Evolutionary conservation across 2,113 vertebrate species (phyloP).

Genomic region (Otocyon megalotis): DNA sequence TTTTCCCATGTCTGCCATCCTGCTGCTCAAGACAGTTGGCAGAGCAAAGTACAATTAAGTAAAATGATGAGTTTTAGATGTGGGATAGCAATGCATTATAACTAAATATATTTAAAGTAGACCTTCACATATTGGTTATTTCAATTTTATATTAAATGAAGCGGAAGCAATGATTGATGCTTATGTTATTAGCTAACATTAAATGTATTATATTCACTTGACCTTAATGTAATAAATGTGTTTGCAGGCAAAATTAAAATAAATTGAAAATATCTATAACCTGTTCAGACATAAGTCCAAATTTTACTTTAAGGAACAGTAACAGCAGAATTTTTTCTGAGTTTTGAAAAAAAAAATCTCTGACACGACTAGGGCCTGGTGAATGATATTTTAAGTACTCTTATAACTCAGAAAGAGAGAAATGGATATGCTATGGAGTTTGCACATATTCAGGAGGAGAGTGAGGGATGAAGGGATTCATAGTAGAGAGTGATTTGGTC

Average conservation of each 20-base stretch:
- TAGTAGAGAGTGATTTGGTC: neutral
- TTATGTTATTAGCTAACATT: neutral
- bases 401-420: neutral
- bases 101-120: neutral
- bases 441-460: neutral
- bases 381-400: neutral
- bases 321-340: neutral
- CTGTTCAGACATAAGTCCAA: neutral
- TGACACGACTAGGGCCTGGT: neutral
- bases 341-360: conserved; percentile 10
- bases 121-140: neutral
- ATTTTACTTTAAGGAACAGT: neutral
- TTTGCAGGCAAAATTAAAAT: conserved; percentile 41
- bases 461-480: neutral
- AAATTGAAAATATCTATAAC: conserved; percentile 2
- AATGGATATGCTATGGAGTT: neutral
- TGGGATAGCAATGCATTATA: neutral
- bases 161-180: neutral
- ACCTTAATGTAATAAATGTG: neutral
- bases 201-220: neutral
- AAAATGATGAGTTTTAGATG: neutral
- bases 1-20: neutral
- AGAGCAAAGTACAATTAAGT: neutral
- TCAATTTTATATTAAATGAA: neutral
- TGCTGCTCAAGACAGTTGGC: neutral